Evolutionary conservation across 2,888 invertebrate genomes (phyloP).

Genomic region (Cephus runcator): DNA sequence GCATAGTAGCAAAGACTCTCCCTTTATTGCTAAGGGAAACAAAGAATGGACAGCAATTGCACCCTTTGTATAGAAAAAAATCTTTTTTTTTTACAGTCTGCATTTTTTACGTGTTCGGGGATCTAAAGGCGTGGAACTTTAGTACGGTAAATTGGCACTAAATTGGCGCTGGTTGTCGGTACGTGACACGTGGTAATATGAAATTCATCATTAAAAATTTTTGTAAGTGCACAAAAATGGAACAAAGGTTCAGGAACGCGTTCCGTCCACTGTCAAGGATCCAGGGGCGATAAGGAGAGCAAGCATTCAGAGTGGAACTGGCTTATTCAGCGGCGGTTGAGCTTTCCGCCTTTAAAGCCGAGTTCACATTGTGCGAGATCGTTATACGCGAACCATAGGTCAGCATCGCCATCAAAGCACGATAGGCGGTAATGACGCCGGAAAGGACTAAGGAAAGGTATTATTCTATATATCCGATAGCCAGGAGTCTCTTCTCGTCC

Average conservation of each 20-base stretch:
- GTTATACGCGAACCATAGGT: constrained; percentile 10
- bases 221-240: background rate
- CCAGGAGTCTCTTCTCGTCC: background rate
- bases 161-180: background rate
- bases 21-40: constrained; percentile 18
- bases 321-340: background rate
- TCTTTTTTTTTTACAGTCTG: constrained; percentile 5
- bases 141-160: background rate
- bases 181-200: background rate
- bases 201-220: background rate
- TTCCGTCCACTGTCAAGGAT: background rate
- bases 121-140: background rate
- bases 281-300: background rate
- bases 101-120: background rate
- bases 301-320: background rate
- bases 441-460: background rate
- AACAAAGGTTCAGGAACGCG: background rate
- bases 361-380: constrained; percentile 7
- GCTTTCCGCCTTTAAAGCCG: background rate
- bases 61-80: constrained; percentile 26
- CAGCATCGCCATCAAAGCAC: constrained; percentile 12
- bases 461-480: background rate
- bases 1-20: constrained; percentile 5
- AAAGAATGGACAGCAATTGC: constrained; percentile 30
- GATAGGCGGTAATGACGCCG: constrained; percentile 12